Percentiles rank a stretch among this genome's conserved stretches.
These are phyloP conservation scores for Volucella inflata DNA, from an alignment of 2,888 invertebrate genomes.

Conservation along the genomic window DNA sequence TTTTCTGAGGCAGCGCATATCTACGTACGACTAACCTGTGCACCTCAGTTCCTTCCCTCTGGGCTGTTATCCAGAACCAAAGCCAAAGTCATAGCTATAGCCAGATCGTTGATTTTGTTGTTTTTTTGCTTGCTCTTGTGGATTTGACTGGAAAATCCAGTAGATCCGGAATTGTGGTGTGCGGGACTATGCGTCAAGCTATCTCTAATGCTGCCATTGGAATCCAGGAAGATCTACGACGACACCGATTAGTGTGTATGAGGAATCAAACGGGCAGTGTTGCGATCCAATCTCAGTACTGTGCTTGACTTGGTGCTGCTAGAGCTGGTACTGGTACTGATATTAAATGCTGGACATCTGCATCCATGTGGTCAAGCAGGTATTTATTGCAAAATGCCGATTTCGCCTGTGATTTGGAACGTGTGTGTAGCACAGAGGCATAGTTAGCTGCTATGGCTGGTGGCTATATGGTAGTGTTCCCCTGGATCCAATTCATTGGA, in stretches of 20 bases:
- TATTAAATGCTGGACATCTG: slow-evolving; percentile 19
- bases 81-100: background rate
- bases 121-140: background rate
- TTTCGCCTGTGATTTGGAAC: slow-evolving; percentile 36
- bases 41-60: too few relatives aligned
- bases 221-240: slow-evolving; percentile 71
- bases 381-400: slow-evolving; percentile 67
- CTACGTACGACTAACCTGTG: too few relatives aligned
- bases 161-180: slow-evolving; percentile 60
- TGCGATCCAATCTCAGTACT: background rate
- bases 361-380: slow-evolving; percentile 57
- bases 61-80: too few relatives aligned
- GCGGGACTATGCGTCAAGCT: slow-evolving; percentile 48
- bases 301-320: slow-evolving; percentile 12
- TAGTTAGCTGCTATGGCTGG: background rate
- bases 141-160: slow-evolving; percentile 65
- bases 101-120: slow-evolving; percentile 19
- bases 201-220: slow-evolving; percentile 38
- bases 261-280: slow-evolving; percentile 49
- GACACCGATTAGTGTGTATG: slow-evolving; percentile 59
- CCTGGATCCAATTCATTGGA: slow-evolving; percentile 20
- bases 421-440: slow-evolving; percentile 13
- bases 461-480: too few relatives aligned
- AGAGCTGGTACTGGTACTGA: background rate
- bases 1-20: slow-evolving; percentile 22